Conservation (phyloP, 2,797 vertebrate species). For the Coilia nasus region DNA sequence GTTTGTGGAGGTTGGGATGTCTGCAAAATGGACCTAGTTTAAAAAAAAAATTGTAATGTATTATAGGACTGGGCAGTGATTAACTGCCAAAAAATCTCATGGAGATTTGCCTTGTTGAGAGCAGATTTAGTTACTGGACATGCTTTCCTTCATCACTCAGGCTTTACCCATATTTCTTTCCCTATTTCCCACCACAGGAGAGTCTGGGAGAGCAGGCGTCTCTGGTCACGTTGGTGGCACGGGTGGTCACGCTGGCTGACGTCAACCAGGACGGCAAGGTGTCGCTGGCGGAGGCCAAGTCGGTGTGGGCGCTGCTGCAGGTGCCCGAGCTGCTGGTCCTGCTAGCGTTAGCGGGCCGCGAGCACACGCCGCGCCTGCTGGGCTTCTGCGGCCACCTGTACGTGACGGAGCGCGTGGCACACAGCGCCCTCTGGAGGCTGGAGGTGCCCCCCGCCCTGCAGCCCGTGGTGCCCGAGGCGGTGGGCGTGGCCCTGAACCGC, state of each 20-base stretch:
- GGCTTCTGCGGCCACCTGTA: constrained; percentile 95
- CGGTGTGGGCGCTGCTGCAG: constrained; percentile 94
- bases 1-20: too few species aligned
- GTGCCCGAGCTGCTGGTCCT: constrained; percentile 92
- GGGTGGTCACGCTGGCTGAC: constrained; percentile 87
- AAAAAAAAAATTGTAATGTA: not conserved
- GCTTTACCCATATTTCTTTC: not conserved
- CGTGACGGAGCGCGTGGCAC: constrained; percentile 84
- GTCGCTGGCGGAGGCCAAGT: constrained; percentile 94
- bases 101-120: not conserved
- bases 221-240: constrained; percentile 79
- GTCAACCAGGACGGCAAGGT: constrained; percentile 89
- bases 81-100: not conserved
- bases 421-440: constrained; percentile 81
- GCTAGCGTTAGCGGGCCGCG: constrained; percentile 90
- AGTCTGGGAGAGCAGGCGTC: constrained; percentile 91
- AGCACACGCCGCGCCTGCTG: constrained; percentile 88
- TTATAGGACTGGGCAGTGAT: not conserved
- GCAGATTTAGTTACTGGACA: not conserved
- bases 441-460: constrained; percentile 82
- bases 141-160: not conserved
- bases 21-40: too few species aligned
- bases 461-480: constrained; percentile 78
- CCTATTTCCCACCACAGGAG: constrained; percentile 67
- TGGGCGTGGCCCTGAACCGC: constrained; percentile 82